A percentile compares a stretch with the other conserved stretches of the same genome.
phyloP scores from a whole-genome alignment of 2,888 invertebrate genomes.

The Chaitophorus viminalis region DNA sequence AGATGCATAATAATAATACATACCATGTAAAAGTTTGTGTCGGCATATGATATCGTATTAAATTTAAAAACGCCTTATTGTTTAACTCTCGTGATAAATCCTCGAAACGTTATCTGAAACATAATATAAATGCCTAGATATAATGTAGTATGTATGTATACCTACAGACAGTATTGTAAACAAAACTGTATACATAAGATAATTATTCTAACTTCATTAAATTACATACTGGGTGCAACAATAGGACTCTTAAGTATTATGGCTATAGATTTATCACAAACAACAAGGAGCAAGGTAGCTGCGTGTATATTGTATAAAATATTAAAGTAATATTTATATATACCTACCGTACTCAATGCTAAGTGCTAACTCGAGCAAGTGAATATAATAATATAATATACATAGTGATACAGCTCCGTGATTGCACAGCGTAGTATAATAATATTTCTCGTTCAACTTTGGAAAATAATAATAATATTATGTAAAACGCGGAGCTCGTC shows the following conservation, averaged over 20 bases:
- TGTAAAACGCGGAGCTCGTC: neutral
- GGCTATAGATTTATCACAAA: neutral
- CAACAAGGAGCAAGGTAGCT: neutral
- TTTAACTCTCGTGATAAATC: neutral
- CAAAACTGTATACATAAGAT: neutral
- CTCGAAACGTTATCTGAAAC: neutral
- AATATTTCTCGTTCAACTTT: neutral
- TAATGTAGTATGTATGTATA: too few species aligned
- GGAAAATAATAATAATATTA: neutral
- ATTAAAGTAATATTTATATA: neutral
- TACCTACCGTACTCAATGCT: neutral
- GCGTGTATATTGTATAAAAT: neutral
- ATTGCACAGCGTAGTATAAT: neutral
- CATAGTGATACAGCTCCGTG: neutral
- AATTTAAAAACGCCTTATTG: neutral
- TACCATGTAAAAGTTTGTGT: neutral
- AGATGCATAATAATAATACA: neutral
- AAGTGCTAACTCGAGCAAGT: neutral
- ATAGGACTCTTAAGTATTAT: neutral
- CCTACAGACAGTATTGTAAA: neutral
- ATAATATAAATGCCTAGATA: too few species aligned
- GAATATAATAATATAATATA: neutral
- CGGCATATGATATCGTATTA: neutral
- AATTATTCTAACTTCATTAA: neutral
- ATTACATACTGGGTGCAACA: neutral